phyloP scores from a whole-genome alignment of 2,797 vertebrate genomes.

The Anisognathus igniventris region DNA sequence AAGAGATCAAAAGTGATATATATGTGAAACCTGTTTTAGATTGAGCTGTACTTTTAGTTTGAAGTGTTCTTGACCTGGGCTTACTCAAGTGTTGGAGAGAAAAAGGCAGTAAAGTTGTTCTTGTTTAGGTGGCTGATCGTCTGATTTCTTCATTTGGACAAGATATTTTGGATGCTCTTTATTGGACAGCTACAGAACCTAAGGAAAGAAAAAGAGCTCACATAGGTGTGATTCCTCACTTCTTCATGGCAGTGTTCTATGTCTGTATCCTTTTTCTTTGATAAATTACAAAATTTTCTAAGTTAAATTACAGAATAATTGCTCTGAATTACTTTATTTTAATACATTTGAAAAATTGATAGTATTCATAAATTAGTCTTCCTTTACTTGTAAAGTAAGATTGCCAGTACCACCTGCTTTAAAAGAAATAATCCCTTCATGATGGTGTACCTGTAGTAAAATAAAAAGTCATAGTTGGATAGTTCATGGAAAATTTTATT shows the following conservation, averaged over 20 bases:
- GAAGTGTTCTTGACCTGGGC: neutral
- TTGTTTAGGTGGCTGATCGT: conserved; percentile 90
- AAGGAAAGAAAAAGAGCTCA: conserved; percentile 92
- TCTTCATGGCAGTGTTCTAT: conserved; percentile 96
- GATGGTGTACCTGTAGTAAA: neutral
- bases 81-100: neutral
- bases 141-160: conserved; percentile 98
- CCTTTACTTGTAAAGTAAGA: neutral
- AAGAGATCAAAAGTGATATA: neutral
- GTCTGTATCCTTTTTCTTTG: conserved; percentile 90
- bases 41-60: neutral
- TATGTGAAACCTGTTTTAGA: neutral
- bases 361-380: neutral
- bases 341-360: neutral
- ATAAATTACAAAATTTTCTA: neutral
- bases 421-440: neutral
- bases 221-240: conserved; percentile 94
- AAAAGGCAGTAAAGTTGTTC: conserved; percentile 16
- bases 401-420: neutral
- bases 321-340: neutral
- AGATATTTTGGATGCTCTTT: conserved; percentile 95
- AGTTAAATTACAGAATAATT: neutral
- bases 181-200: conserved; percentile 97
- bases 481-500: neutral
- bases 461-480: neutral